Evolutionary conservation across 2,797 vertebrate genomes (phyloP).

Genomic region (Gila robusta): DNA sequence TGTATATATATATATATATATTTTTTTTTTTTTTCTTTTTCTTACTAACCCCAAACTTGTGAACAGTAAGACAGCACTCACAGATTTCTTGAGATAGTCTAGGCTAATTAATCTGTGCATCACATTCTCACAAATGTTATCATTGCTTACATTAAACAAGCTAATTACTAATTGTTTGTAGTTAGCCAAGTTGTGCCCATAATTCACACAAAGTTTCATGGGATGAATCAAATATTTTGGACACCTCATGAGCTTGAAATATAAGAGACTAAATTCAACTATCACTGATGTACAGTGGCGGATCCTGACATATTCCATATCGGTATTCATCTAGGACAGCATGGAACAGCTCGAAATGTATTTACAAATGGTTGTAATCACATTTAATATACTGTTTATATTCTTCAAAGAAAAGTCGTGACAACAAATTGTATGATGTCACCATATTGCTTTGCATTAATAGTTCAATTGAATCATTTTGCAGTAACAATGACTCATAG

Average conservation of each 20-base stretch:
- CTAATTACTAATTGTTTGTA: neutral
- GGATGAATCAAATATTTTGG: neutral
- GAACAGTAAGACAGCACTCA: neutral
- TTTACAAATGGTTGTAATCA: neutral
- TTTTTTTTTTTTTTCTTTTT: no score
- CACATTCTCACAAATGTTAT: neutral
- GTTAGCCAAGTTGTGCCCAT: neutral
- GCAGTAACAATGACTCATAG: constrained; percentile 18
- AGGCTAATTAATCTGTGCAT: neutral
- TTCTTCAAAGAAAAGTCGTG: neutral
- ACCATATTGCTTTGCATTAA: neutral
- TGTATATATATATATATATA: no score
- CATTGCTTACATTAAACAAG: neutral
- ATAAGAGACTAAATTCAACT: neutral
- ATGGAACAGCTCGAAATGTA: neutral
- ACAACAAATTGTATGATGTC: constrained; percentile 11
- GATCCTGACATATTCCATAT: neutral
- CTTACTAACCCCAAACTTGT: neutral
- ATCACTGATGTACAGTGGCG: neutral
- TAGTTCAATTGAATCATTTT: constrained; percentile 11
- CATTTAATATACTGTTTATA: neutral
- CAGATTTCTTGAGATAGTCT: no score
- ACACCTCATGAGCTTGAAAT: neutral
- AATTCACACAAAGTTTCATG: neutral
- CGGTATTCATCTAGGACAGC: neutral